phyloP scores from a whole-genome alignment of 2,888 invertebrate genomes.

The Tipula vernalis region DNA sequence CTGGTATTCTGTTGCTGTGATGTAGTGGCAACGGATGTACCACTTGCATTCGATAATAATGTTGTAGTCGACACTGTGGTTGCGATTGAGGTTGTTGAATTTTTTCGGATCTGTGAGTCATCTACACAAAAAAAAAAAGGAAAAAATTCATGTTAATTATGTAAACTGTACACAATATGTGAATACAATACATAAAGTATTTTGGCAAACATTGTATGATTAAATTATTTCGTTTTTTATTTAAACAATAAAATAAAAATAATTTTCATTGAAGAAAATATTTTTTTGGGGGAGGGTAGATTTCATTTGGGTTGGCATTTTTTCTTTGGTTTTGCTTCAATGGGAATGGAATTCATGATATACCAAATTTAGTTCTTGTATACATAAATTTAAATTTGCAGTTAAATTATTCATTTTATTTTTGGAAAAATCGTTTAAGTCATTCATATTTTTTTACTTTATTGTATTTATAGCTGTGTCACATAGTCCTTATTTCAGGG shows the following conservation, averaged over 20 bases:
- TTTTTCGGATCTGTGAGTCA: background rate
- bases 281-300: background rate
- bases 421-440: background rate
- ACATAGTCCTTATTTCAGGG: background rate
- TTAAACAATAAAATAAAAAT: background rate
- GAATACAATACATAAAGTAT: background rate
- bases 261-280: background rate
- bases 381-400: background rate
- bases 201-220: background rate
- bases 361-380: background rate
- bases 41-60: constrained; percentile 10
- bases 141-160: background rate
- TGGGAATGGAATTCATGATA: background rate
- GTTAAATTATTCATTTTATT: background rate
- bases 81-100: constrained; percentile 15
- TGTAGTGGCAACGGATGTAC: constrained; percentile 16
- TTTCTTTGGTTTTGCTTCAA: background rate
- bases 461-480: background rate
- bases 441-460: background rate
- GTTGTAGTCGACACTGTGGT: constrained; percentile 17
- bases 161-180: background rate
- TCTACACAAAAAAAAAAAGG: background rate
- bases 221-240: background rate
- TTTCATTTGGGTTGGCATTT: background rate
- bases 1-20: constrained; percentile 12